These are phyloP conservation scores for Empis stercorea DNA, from an alignment of 2,888 invertebrate species.

Conservation along the genomic window DNA sequence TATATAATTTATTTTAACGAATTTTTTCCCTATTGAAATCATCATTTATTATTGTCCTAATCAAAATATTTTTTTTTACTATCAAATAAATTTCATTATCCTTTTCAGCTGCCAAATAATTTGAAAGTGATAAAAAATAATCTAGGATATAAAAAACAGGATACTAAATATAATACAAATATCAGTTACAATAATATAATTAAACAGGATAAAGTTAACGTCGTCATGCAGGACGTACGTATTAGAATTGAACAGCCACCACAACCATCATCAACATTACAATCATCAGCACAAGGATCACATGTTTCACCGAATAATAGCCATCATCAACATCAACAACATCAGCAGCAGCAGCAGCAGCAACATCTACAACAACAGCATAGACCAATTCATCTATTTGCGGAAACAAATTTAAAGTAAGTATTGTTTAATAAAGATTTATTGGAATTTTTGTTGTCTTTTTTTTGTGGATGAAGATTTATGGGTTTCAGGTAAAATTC, in stretches of 20 bases:
- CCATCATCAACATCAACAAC: constrained; percentile 6
- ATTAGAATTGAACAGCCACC: constrained; percentile 9
- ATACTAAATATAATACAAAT: constrained; percentile 6
- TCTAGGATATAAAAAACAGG: constrained; percentile 7
- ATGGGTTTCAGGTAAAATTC: no score
- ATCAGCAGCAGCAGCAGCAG: constrained; percentile 18
- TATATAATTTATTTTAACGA: no score
- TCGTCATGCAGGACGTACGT: constrained; percentile 16
- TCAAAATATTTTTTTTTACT: neutral
- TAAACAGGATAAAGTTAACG: neutral
- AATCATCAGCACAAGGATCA: constrained; percentile 10
- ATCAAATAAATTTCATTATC: no score
- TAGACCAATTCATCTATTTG: constrained; percentile 29
- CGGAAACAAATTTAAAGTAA: constrained; percentile 31
- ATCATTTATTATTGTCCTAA: neutral
- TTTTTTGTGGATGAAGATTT: neutral
- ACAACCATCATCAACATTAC: constrained; percentile 8
- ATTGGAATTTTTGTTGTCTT: neutral
- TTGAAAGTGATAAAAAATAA: constrained; percentile 13
- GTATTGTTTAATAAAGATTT: constrained; percentile 16
- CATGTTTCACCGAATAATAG: neutral
- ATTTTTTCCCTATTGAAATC: neutral
- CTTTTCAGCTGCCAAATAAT: constrained; percentile 9
- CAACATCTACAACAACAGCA: constrained; percentile 18
- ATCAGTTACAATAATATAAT: constrained; percentile 1